phyloP scores from a whole-genome alignment of 1,140 invertebrate species.

The Pseudomyrmex concolor region DNA sequence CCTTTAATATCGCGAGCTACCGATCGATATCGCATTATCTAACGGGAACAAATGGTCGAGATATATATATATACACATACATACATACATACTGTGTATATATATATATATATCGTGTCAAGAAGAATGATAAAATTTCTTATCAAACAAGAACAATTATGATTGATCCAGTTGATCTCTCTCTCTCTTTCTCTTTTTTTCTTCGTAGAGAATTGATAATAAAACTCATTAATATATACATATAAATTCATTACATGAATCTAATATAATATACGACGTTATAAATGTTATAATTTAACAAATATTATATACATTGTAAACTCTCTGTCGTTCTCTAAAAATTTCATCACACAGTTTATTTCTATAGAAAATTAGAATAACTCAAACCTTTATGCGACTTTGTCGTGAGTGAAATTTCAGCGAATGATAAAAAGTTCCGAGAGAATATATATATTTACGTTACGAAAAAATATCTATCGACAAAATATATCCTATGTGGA shows the following conservation, averaged over 20 bases:
- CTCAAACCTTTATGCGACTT: conserved; percentile 5
- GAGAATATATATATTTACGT: not conserved
- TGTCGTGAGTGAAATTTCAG: not conserved
- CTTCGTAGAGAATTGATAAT: no score
- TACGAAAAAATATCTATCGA: not conserved
- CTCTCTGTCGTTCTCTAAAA: no score
- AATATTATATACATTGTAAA: no score
- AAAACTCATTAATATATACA: no score
- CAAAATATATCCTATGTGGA: not conserved
- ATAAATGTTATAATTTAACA: no score
- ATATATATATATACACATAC: conserved; percentile 1
- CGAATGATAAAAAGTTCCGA: conserved; percentile 8
- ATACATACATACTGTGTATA: not conserved
- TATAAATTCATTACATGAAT: no score
- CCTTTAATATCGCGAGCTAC: conserved; percentile 43
- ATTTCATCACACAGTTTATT: not conserved
- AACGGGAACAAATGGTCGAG: conserved; percentile 34
- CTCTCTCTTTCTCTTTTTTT: no score
- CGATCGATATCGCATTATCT: conserved; percentile 41
- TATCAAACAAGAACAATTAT: no score
- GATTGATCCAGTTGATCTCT: no score
- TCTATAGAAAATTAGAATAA: not conserved
- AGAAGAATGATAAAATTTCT: no score
- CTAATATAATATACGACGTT: no score
- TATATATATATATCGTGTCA: no score